phyloP scores from a whole-genome alignment of 2,113 vertebrate species.

The Microtus richardsoni region DNA sequence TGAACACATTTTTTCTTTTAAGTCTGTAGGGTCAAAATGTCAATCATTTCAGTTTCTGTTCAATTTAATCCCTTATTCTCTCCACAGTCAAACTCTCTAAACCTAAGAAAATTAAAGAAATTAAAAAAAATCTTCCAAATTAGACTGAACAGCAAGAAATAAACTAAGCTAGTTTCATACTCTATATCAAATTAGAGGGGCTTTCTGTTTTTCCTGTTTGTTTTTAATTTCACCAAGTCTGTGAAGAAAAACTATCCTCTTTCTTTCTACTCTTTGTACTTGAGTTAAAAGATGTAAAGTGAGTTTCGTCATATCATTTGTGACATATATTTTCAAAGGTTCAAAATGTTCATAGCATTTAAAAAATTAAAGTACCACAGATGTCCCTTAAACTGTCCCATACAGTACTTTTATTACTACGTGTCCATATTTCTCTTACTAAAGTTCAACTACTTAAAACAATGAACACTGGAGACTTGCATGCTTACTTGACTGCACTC shows the following conservation, averaged over 20 bases:
- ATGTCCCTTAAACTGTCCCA: not conserved
- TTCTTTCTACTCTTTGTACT: slow-evolving; percentile 51
- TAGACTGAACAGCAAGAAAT: slow-evolving; percentile 66
- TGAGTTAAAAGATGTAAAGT: slow-evolving; percentile 59
- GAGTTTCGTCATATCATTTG: not conserved
- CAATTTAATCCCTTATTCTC: slow-evolving; percentile 80
- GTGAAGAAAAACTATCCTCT: slow-evolving; percentile 45
- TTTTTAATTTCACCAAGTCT: not conserved
- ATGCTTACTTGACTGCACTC: slow-evolving; percentile 7
- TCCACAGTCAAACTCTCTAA: slow-evolving; percentile 60
- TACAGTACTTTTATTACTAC: not conserved
- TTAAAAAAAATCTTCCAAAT: slow-evolving; percentile 65
- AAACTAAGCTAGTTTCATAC: slow-evolving; percentile 57
- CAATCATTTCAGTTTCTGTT: slow-evolving; percentile 78
- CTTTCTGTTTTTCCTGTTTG: not conserved
- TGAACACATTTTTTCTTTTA: slow-evolving; percentile 64
- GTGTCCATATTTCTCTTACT: not conserved
- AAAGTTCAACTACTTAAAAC: slow-evolving; percentile 24
- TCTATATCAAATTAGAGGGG: slow-evolving; percentile 17
- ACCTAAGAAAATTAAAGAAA: slow-evolving; percentile 68
- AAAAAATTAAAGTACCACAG: slow-evolving; percentile 36
- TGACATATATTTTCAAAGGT: slow-evolving; percentile 45
- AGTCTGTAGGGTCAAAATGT: slow-evolving; percentile 76
- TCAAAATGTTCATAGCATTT: slow-evolving; percentile 46
- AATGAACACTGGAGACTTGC: not conserved